Evolutionary conservation across 2,888 invertebrate species (phyloP).

Genomic region (Alloscopus bannaensis): DNA sequence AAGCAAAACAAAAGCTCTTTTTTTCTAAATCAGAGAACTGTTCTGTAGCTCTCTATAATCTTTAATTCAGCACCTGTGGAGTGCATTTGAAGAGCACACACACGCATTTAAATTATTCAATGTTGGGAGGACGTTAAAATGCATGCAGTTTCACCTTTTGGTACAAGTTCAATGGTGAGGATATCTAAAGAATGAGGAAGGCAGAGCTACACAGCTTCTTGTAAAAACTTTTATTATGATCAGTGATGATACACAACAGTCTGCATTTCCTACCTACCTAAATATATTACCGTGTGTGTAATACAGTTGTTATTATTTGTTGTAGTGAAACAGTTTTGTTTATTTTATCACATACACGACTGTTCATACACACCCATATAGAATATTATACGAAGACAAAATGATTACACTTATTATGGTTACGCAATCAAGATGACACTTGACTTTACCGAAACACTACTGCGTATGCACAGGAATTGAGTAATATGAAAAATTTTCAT

Average conservation of each 20-base stretch:
- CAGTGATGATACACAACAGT: constrained; percentile 51
- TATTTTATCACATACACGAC: constrained; percentile 2
- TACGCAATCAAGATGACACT: too few species aligned
- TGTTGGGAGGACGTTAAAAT: background rate
- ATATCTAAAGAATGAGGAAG: background rate
- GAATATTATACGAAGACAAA: constrained; percentile 3
- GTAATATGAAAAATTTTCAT: too few species aligned
- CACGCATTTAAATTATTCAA: too few species aligned
- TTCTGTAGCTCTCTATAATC: constrained; percentile 36
- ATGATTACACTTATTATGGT: background rate
- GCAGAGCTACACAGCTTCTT: background rate
- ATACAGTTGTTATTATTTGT: constrained; percentile 17
- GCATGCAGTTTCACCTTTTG: background rate
- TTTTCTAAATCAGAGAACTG: constrained; percentile 15
- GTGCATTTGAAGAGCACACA: constrained; percentile 11
- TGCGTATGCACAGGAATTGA: too few species aligned
- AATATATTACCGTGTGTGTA: constrained; percentile 19
- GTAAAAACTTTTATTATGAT: constrained; percentile 13
- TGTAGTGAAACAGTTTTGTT: constrained; percentile 10
- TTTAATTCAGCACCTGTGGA: constrained; percentile 8
- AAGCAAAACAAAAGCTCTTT: background rate
- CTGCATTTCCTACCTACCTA: constrained; percentile 49
- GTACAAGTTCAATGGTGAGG: background rate
- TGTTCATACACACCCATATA: background rate
- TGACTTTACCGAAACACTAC: background rate